Base-by-base conservation (phyloP, 2,113 vertebrate species). In the Xiphophorus maculatus region DNA sequence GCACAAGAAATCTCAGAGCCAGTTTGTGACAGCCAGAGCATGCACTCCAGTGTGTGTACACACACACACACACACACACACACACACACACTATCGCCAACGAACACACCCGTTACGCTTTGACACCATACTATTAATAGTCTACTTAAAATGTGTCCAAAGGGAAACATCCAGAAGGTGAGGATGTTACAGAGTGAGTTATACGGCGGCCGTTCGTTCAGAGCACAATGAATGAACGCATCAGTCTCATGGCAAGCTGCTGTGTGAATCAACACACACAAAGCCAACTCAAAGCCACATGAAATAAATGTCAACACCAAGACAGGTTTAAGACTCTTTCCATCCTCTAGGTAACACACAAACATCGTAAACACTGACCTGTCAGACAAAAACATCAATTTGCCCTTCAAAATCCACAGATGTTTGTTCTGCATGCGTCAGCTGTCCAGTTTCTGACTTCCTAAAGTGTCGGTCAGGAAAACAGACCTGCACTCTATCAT, bases 1-100 rank as follows among this genome's bases (percentile, higher is more conserved):
- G 80, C 83, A 89, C 91, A 89, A 92, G 75, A 73, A 82, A 87
- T 72, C 83, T 77, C 79, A 84, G 89, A 69, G 74, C 84, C 85
- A 86, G 82, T 90, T 78, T 88, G 88, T 91, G 84, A 88, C 90
- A 91, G 89, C 86, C 79, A 84, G 86, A 79, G 73, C 84, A 76
- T 72, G 61, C 61, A 73, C 66, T 83, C 69, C 42, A 66, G 67
- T 68, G 66, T 67, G 10, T 62, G 44, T 66, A 32, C 42, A 33
- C 5, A 33, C 9, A n/a, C n/a, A 1, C 1, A 28, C 28, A 28
- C 28, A 28, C 28, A 28, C 28, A 28, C 28, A 28, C 28, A 28
- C 28, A 37, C 35, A 37, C 2, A 54, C 7, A 58, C 32, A 44
- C 63, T 28, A 67, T 69, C 60, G 58, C 54, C 68, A 69, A 78